Evolutionary conservation across 2,888 invertebrate species (phyloP), one percentile per base, ranked within the genome.

Genomic region (Melieria crassipennis): DNA sequence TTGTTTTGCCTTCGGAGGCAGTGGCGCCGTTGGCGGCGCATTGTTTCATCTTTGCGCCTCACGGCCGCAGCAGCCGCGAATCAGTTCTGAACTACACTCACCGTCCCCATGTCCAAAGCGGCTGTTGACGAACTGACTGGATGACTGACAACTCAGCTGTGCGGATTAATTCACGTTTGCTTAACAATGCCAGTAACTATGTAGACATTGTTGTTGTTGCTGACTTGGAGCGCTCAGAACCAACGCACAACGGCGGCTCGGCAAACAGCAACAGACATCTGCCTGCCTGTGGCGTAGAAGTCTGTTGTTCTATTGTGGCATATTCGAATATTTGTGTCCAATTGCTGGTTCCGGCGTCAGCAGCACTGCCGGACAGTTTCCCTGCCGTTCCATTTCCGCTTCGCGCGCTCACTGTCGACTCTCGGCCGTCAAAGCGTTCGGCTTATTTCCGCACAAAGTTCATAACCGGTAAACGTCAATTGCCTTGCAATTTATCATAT

Each of bases 401-500:
- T 52, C 1, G 13, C 52, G 52, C 10, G 5, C 5, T 11, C 52
- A 52, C 52, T n/a, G 4, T 52, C 7, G 5, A 52, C 10, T 1
- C 52, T n/a, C 13, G 11, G n/a, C 30, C 30, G 30, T 30, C 30
- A 2, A 30, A 30, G 30, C 30, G 30, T 30, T 30, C 30, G 30
- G 30, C 11, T 52, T 52, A 52, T 52, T 13, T 11, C 52, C 13
- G 11, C 52, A 52, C 52, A 13, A 11, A 52, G 13, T 52, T 52
- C 13, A 52, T 9, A 52, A 11, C 13, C 5, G 52, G 13, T 9
- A 13, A 52, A 52, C 52, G 83, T 84, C 84, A 83, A 81, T 84
- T 82, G 83, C 81, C 79, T 80, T 68, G 80, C 84, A 83, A 84
- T 84, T 83, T 82, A 83, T 83, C 83, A 83, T 83, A 83, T 83